phyloP scores from a whole-genome alignment of 2,797 vertebrate species.

The Peromyscus eremicus region DNA sequence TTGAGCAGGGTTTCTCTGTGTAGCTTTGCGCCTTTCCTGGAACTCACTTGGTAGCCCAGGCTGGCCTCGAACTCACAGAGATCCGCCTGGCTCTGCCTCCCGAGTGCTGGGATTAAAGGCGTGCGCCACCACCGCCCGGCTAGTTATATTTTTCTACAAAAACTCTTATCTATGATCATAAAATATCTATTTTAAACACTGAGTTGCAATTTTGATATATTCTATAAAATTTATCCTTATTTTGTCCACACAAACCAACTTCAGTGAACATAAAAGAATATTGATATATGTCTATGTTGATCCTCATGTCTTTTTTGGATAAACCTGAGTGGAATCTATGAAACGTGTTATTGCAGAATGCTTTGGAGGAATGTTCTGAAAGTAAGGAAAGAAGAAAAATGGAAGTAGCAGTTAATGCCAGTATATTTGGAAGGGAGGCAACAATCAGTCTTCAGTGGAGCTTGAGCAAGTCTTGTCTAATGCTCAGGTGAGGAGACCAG shows the following conservation, averaged over 20 bases:
- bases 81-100: no score
- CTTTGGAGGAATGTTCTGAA: neutral
- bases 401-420: neutral
- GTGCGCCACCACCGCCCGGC: no score
- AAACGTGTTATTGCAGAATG: neutral
- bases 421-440: neutral
- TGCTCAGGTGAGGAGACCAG: neutral
- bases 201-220: neutral
- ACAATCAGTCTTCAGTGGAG: neutral
- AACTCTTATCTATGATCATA: neutral
- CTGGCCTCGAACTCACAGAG: no score
- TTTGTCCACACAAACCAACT: neutral
- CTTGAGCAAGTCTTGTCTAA: neutral
- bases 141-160: neutral
- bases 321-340: neutral
- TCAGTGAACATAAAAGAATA: neutral
- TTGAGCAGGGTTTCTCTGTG: no score
- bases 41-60: no score
- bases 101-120: no score
- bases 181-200: neutral
- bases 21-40: no score
- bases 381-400: neutral
- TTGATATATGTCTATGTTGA: neutral
- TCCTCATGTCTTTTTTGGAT: no score
- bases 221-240: neutral